Percentiles rank a stretch among this genome's conserved stretches.
Conservation (phyloP, 1,140 invertebrate species). For the Drosophila repletoides region DNA sequence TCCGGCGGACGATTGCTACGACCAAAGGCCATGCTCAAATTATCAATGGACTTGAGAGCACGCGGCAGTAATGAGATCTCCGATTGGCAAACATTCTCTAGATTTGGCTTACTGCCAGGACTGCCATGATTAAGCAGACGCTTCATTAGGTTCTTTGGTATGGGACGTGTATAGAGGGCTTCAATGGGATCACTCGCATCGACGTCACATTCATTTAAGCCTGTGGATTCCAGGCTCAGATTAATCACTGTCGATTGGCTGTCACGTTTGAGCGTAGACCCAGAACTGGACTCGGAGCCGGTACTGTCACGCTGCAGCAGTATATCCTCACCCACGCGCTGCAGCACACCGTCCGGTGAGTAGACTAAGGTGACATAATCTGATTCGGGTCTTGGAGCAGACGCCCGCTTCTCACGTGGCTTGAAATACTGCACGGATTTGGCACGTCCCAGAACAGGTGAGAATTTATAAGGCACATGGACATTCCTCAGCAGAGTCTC, state of each 20-base stretch:
- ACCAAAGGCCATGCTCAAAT: slow-evolving; percentile 55
- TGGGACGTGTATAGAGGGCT: slow-evolving; percentile 41
- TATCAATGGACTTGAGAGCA: slow-evolving; percentile 67
- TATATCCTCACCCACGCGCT: slow-evolving; percentile 65
- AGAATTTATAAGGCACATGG: slow-evolving; percentile 82
- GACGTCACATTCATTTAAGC: background rate
- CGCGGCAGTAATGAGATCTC: slow-evolving; percentile 69
- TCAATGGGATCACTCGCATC: slow-evolving; percentile 10
- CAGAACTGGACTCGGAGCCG: slow-evolving; percentile 56
- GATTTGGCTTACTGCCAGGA: slow-evolving; percentile 1
- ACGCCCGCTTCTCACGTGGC: slow-evolving; percentile 44
- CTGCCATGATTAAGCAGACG: slow-evolving; percentile 45
- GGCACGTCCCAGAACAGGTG: slow-evolving; percentile 66
- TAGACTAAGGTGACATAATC: slow-evolving; percentile 81
- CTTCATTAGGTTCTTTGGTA: slow-evolving; percentile 68
- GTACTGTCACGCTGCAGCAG: slow-evolving; percentile 61
- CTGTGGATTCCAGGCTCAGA: slow-evolving; percentile 45
- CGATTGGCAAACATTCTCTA: slow-evolving; percentile 58
- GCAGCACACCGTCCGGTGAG: slow-evolving; percentile 62
- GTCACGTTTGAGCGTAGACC: slow-evolving; percentile 62
- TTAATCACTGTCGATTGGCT: slow-evolving; percentile 73
- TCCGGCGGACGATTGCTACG: slow-evolving; percentile 73
- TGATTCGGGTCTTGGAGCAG: slow-evolving; percentile 64
- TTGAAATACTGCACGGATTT: slow-evolving; percentile 66
- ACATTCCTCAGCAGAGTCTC: slow-evolving; percentile 79